A percentile compares a stretch with the other conserved stretches of the same genome.
These are phyloP conservation scores for Varecia variegata DNA, from an alignment of 2,797 vertebrate genomes.

Conservation along the genomic window DNA sequence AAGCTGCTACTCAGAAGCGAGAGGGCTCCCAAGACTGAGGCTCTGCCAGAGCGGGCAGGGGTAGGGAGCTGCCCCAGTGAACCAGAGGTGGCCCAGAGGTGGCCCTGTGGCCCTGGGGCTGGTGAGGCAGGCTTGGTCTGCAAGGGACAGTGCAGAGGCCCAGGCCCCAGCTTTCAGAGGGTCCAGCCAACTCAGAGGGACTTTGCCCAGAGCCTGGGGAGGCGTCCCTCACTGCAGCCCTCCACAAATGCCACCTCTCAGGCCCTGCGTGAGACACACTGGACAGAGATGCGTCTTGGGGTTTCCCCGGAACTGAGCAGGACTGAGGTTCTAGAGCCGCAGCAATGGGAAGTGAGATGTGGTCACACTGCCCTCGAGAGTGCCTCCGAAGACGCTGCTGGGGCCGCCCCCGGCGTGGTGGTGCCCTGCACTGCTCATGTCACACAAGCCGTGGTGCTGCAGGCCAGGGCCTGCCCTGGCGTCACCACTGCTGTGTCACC, in stretches of 20 bases:
- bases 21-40: not conserved
- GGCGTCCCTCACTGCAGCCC: not conserved
- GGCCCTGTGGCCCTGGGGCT: not conserved
- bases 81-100: not conserved
- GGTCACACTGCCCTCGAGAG: not conserved
- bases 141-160: not conserved
- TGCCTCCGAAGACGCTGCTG: not conserved
- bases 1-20: not conserved
- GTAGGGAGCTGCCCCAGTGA: not conserved
- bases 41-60: too few species aligned
- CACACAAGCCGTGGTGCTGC: accelerated
- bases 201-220: not conserved
- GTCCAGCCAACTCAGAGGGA: not conserved
- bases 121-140: not conserved
- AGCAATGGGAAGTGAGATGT: not conserved
- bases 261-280: not conserved
- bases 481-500: too few species aligned
- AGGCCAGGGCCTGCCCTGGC: not conserved
- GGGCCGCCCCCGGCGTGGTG: not conserved
- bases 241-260: not conserved
- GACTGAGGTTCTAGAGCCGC: not conserved
- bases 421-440: accelerated
- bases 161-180: not conserved
- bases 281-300: not conserved
- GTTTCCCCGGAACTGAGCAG: not conserved